A percentile compares a stretch with the other conserved stretches of the same genome.
Conservation (phyloP, 2,113 vertebrate species). For the Orycteropus afer region DNA sequence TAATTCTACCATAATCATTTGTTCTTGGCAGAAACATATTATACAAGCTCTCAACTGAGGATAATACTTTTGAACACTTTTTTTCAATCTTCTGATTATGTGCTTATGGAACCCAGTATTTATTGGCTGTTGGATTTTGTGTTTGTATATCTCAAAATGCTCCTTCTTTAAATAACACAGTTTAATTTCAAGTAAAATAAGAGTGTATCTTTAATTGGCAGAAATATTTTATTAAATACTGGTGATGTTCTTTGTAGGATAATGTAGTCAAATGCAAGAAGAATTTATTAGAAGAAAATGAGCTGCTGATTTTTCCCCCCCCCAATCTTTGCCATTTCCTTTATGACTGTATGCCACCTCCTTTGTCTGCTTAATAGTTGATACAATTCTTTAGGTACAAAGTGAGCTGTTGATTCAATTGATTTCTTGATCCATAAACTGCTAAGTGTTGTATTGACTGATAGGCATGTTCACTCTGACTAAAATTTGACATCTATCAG, state of each 20-base stretch:
- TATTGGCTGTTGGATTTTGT: conserved; percentile 78
- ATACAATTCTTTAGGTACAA: not conserved
- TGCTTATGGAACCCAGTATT: conserved; percentile 77
- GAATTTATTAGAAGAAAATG: conserved; percentile 10
- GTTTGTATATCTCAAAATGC: conserved; percentile 78
- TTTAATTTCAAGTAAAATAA: conserved; percentile 60
- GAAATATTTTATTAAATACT: conserved; percentile 8
- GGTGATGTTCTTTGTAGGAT: not conserved
- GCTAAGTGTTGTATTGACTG: not conserved
- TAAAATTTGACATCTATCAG: not conserved
- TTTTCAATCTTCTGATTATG: conserved; percentile 77
- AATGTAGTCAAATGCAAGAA: conserved; percentile 14
- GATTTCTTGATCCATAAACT: not conserved
- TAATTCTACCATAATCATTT: conserved; percentile 75
- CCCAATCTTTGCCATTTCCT: not conserved
- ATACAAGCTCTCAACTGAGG: conserved; percentile 79
- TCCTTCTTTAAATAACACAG: conserved; percentile 75
- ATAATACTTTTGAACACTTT: conserved; percentile 82
- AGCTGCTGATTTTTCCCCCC: not conserved
- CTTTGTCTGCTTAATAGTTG: not conserved
- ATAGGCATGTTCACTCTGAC: not conserved
- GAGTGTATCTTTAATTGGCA: not conserved
- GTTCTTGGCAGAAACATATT: conserved; percentile 81
- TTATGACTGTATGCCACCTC: not conserved
- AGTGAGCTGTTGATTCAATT: not conserved